Conservation (phyloP, 2,113 vertebrate genomes). For the Lepus timidus region DNA sequence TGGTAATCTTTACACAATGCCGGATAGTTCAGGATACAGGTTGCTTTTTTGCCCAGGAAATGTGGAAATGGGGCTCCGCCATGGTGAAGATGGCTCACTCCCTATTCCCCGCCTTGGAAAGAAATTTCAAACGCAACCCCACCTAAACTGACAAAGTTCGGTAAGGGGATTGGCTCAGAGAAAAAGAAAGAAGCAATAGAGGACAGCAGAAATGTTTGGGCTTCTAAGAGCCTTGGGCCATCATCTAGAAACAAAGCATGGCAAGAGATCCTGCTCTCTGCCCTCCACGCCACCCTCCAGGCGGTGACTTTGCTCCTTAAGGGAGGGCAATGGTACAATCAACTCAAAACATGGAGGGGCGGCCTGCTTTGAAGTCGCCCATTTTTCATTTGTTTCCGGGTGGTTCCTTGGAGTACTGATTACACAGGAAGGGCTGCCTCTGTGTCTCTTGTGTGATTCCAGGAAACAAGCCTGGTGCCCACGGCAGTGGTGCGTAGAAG, state of each 20-base stretch:
- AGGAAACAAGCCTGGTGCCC: not conserved
- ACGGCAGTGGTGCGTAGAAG: not conserved
- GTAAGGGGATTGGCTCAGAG: conserved; percentile 40
- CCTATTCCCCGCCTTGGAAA: not conserved
- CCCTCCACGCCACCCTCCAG: not conserved
- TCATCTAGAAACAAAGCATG: not conserved
- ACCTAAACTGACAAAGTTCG: conserved; percentile 23
- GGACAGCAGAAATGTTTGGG: not conserved
- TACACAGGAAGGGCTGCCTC: not conserved
- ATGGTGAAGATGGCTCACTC: not conserved
- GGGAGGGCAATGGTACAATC: not conserved
- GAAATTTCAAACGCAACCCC: conserved; percentile 3
- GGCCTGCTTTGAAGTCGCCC: not conserved
- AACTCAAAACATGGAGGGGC: not conserved
- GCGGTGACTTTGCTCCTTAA: not conserved
- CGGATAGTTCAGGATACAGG: not conserved
- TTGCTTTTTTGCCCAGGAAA: not conserved
- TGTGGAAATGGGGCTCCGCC: not conserved
- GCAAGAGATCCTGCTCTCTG: not conserved
- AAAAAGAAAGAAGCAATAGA: not conserved
- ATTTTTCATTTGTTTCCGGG: not conserved
- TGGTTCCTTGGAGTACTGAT: not conserved
- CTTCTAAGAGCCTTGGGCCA: not conserved
- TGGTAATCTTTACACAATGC: not conserved
- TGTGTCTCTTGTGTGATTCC: not conserved